These are phyloP conservation scores for Nixonia krombeini DNA, from an alignment of 1,140 invertebrate species.

Conservation along the genomic window DNA sequence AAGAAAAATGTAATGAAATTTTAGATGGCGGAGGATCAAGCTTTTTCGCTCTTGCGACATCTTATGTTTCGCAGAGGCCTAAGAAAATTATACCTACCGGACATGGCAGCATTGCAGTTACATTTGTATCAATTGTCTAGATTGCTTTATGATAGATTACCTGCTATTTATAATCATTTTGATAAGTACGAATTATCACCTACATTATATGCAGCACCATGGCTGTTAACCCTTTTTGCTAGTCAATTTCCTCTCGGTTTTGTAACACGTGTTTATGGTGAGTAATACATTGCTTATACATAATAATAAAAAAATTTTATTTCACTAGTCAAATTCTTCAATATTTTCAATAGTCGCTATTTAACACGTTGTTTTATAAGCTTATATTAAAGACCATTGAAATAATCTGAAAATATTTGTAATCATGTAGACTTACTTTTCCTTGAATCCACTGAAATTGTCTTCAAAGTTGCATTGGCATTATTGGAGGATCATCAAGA, in stretches of 20 bases:
- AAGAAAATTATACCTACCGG: conserved; percentile 90
- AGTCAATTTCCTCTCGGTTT: conserved; percentile 97
- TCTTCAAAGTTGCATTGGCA: conserved; percentile 91
- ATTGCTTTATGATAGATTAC: conserved; percentile 90
- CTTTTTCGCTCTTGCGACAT: conserved; percentile 89
- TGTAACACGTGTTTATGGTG: conserved; percentile 93
- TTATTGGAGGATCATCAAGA: conserved; percentile 89
- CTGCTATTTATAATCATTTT: conserved; percentile 89
- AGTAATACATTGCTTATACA: no score
- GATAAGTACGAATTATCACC: conserved; percentile 92
- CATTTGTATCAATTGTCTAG: conserved; percentile 95
- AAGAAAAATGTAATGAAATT: conserved; percentile 12
- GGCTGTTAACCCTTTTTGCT: conserved; percentile 95
- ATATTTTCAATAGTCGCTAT: not conserved
- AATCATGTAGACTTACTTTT: conserved; percentile 85
- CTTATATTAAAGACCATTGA: not conserved
- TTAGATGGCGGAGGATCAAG: conserved; percentile 91
- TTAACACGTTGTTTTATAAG: not conserved
- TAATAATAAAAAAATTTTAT: not conserved
- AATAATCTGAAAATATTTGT: conserved; percentile 9
- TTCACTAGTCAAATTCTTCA: not conserved
- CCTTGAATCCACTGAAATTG: conserved; percentile 88
- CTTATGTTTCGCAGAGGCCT: conserved; percentile 92
- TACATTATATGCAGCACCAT: conserved; percentile 94
- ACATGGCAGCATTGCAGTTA: conserved; percentile 93